A percentile compares a stretch with the other conserved stretches of the same genome.
Conservation (phyloP, 2,797 vertebrate genomes). For the Propithecus deckenii region DNA sequence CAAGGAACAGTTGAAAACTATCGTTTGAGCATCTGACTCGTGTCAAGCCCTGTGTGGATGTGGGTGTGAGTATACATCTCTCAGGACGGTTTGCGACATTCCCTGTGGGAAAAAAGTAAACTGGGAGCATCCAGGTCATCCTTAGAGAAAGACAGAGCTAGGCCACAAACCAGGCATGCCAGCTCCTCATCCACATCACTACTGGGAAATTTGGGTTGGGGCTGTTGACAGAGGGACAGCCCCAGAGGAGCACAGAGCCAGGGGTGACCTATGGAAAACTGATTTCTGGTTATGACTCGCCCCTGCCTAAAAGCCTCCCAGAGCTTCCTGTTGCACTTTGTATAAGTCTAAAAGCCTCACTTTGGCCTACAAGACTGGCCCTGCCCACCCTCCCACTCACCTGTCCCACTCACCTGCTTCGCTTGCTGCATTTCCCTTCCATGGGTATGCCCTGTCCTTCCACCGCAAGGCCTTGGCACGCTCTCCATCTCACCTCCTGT, state of each 20-base stretch:
- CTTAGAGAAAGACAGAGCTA: not conserved
- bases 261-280: not conserved
- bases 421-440: not conserved
- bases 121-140: not conserved
- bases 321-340: not conserved
- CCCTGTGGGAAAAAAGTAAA: not conserved
- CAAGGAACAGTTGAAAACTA: not conserved
- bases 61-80: not conserved
- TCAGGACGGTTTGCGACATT: not conserved
- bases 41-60: not conserved
- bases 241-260: not conserved
- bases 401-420: not conserved
- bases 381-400: not conserved
- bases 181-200: not conserved
- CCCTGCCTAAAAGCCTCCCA: not conserved
- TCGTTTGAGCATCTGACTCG: not conserved
- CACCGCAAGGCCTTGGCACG: not conserved
- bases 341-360: not conserved
- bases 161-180: not conserved
- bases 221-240: not conserved
- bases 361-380: not conserved
- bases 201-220: not conserved
- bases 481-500: not conserved
- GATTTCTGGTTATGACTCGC: not conserved
- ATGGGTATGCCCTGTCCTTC: not conserved